Percentiles rank a stretch among this genome's conserved stretches.
phyloP scores from a whole-genome alignment of 2,888 invertebrate genomes.

The Bembecia ichneumoniformis region DNA sequence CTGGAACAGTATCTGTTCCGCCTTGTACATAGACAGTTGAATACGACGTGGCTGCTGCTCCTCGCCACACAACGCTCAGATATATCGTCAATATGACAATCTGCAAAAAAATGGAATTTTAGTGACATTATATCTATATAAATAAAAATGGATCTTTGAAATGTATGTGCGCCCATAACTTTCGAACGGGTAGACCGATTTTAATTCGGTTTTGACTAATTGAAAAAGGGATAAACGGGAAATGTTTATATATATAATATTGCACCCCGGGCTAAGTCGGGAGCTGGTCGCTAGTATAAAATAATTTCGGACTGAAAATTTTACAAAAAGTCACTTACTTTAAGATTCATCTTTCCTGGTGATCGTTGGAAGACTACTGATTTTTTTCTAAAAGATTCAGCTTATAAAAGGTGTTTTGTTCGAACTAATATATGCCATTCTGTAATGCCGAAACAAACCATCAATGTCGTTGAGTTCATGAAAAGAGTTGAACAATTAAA shows the following conservation, averaged over 20 bases:
- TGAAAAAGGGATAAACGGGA: no score
- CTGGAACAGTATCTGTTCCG: constrained; percentile 26
- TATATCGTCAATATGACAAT: constrained; percentile 12
- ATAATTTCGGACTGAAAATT: neutral
- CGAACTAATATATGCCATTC: constrained; percentile 58
- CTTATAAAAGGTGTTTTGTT: constrained; percentile 61
- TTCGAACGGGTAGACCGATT: no score
- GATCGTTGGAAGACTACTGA: constrained; percentile 57
- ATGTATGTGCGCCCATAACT: no score
- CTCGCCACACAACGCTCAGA: constrained; percentile 18
- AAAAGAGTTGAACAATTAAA: constrained; percentile 62
- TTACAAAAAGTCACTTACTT: constrained; percentile 36
- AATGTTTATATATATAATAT: neutral
- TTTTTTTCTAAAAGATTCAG: constrained; percentile 47
- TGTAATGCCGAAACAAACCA: constrained; percentile 68
- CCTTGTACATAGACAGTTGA: constrained; percentile 52
- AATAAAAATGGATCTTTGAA: no score
- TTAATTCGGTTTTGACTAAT: no score
- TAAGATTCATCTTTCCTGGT: constrained; percentile 57
- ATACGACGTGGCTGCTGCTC: constrained; percentile 23
- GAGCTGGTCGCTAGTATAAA: no score
- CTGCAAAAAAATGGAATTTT: constrained; percentile 29
- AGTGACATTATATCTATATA: neutral
- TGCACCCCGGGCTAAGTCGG: no score
- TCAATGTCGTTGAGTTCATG: constrained; percentile 63